Conservation (phyloP, 2,797 vertebrate species). For the Poecilia gillii region DNA sequence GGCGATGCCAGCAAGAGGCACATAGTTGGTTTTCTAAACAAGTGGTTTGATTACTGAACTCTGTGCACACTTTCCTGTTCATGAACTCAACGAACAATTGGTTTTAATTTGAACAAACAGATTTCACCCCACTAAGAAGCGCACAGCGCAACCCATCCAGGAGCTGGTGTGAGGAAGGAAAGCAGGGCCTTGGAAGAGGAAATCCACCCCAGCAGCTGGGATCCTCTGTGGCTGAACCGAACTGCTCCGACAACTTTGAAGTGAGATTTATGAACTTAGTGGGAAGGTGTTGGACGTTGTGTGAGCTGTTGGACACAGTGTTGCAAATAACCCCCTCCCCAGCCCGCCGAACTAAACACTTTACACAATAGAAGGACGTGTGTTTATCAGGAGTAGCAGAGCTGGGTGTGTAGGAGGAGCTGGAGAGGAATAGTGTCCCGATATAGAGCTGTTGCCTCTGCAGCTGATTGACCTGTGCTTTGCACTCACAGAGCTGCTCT, state of each 20-base stretch:
- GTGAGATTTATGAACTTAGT: constrained; percentile 59
- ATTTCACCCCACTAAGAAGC: constrained; percentile 15
- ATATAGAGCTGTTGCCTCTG: constrained; percentile 65
- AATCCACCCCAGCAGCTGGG: constrained; percentile 50
- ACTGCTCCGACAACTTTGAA: constrained; percentile 57
- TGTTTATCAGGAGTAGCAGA: constrained; percentile 58
- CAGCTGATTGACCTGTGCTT: constrained; percentile 69
- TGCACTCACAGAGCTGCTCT: constrained; percentile 49
- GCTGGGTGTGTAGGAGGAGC: constrained; percentile 62
- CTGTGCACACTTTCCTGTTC: constrained; percentile 16
- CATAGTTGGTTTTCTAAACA: constrained; percentile 64
- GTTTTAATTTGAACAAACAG: constrained; percentile 54
- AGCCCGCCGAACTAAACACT: constrained; percentile 30
- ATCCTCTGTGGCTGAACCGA: constrained; percentile 49
- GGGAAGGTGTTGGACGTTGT: constrained; percentile 14
- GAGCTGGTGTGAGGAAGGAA: constrained; percentile 57
- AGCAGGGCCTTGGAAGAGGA: constrained; percentile 49
- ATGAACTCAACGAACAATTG: constrained; percentile 44
- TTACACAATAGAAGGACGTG: constrained; percentile 50
- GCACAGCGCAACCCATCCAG: constrained; percentile 25
- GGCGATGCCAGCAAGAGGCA: constrained; percentile 54
- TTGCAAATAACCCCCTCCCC: not conserved
- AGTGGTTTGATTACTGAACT: constrained; percentile 71
- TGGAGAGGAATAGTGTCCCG: constrained; percentile 59
- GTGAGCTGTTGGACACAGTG: constrained; percentile 53